Conservation (phyloP, 1,140 invertebrate genomes). For the Saccostrea cuccullata region DNA sequence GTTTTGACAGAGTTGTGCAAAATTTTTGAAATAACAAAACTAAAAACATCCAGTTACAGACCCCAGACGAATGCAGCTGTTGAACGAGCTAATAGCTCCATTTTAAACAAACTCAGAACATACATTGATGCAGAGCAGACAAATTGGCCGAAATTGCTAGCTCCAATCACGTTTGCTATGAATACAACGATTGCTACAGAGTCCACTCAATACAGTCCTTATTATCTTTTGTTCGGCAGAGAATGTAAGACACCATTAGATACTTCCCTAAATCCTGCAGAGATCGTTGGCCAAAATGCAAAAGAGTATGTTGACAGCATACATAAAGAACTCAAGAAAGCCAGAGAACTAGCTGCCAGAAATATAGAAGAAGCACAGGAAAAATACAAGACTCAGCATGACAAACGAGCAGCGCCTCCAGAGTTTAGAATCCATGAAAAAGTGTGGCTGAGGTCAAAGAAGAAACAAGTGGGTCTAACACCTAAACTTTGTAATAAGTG, state of each 20-base stretch:
- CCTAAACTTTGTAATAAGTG: slow-evolving; percentile 47
- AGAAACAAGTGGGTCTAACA: slow-evolving; percentile 24
- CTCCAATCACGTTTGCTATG: slow-evolving; percentile 36
- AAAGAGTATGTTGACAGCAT: slow-evolving; percentile 45
- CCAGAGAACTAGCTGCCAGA: slow-evolving; percentile 29
- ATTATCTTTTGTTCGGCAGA: slow-evolving; percentile 49
- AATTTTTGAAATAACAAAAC: slow-evolving; percentile 51
- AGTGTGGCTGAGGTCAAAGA: slow-evolving; percentile 46
- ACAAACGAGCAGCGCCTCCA: slow-evolving; percentile 35
- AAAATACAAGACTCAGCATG: slow-evolving; percentile 49
- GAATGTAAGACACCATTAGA: slow-evolving; percentile 52
- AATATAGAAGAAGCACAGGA: slow-evolving; percentile 47
- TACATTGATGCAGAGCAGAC: slow-evolving; percentile 45
- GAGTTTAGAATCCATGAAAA: slow-evolving; percentile 47
- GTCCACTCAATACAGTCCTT: slow-evolving; percentile 50
- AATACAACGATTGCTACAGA: slow-evolving; percentile 41
- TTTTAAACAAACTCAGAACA: slow-evolving; percentile 33
- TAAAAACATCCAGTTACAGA: slow-evolving; percentile 48
- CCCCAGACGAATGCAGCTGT: no score
- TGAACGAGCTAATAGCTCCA: no score
- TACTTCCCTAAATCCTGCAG: slow-evolving; percentile 46
- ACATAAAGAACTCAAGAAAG: slow-evolving; percentile 6
- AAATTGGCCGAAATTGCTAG: slow-evolving; percentile 42
- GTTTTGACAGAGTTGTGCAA: slow-evolving; percentile 46
- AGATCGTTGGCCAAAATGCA: slow-evolving; percentile 31